Percentiles rank a stretch among this genome's conserved stretches.
Evolutionary conservation across 1,140 invertebrate species (phyloP).

Genomic region (Papilio helenus): DNA sequence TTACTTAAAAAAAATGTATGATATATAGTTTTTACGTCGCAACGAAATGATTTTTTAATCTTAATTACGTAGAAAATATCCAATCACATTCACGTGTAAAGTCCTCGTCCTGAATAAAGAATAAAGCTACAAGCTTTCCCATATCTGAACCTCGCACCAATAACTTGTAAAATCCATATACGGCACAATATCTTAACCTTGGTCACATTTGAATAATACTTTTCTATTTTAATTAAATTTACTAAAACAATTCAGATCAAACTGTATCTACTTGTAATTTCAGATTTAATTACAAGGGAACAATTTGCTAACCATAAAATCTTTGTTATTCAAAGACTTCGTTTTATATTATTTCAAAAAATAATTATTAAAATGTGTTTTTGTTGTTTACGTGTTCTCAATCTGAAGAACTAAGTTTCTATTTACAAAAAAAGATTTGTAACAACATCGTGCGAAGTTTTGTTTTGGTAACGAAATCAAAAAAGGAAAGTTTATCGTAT

Average conservation of each 20-base stretch:
- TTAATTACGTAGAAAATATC: neutral
- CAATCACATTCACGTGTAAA: neutral
- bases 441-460: neutral
- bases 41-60: neutral
- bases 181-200: too few species aligned
- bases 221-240: too few species aligned
- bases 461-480: slow-evolving; percentile 30
- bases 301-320: too few species aligned
- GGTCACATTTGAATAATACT: too few species aligned
- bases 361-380: neutral
- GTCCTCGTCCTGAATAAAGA: too few species aligned
- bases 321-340: too few species aligned
- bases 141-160: too few species aligned
- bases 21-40: neutral
- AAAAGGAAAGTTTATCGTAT: slow-evolving; percentile 26
- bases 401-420: neutral
- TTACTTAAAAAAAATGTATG: neutral
- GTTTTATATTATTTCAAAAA: neutral
- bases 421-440: neutral
- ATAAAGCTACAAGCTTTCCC: too few species aligned
- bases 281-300: too few species aligned
- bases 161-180: too few species aligned
- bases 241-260: too few species aligned
- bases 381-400: neutral
- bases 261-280: too few species aligned